Conservation (phyloP, 2,797 vertebrate genomes). For the Clarias fuscus region DNA sequence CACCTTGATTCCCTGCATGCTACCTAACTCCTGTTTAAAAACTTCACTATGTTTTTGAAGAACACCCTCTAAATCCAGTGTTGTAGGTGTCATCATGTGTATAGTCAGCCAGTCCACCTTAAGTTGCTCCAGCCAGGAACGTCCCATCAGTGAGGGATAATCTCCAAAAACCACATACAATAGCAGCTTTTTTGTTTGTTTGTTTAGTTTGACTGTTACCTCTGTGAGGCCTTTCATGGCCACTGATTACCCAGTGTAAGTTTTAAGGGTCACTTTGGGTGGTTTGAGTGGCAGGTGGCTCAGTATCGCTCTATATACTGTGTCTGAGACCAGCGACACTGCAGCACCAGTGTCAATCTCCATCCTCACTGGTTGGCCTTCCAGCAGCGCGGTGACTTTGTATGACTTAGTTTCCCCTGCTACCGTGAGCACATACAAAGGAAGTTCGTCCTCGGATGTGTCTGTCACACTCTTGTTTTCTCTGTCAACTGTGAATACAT, state of each 20-base stretch:
- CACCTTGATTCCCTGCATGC: constrained; percentile 1
- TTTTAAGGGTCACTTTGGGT: background rate
- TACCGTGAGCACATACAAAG: too few relatives aligned
- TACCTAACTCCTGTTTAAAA: background rate
- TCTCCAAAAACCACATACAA: background rate
- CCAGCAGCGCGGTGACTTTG: background rate
- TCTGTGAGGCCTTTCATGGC: background rate
- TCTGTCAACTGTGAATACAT: background rate
- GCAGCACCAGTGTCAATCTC: background rate
- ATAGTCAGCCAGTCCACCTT: background rate
- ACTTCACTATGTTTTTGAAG: too few relatives aligned
- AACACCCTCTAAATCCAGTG: background rate
- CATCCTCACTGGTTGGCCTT: background rate
- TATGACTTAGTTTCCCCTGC: background rate
- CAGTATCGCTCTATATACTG: background rate
- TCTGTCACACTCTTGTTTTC: too few relatives aligned
- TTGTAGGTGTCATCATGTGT: background rate
- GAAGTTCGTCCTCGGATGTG: too few relatives aligned
- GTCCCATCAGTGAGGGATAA: background rate
- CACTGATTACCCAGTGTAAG: background rate
- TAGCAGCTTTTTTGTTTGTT: background rate
- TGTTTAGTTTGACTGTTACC: background rate
- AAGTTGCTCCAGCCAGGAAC: background rate
- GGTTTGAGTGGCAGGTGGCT: background rate
- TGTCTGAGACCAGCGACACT: background rate